Evolutionary conservation across 2,888 invertebrate species (phyloP).

Genomic region (Harpagoxenus sublaevis): DNA sequence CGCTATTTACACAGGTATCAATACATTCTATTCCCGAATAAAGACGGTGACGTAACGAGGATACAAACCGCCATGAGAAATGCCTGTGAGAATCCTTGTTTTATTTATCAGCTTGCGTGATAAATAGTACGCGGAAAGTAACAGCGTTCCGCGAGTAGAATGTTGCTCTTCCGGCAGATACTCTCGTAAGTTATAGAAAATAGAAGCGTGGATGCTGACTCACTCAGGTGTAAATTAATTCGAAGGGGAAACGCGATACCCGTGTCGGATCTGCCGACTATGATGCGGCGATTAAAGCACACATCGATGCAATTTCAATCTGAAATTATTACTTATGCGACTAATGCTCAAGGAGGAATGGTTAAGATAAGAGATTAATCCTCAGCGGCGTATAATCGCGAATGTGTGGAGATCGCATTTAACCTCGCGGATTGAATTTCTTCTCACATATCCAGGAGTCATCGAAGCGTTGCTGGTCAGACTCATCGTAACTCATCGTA

Average conservation of each 20-base stretch:
- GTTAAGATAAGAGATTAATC: conserved; percentile 36
- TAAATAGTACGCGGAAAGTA: conserved; percentile 26
- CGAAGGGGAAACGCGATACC: background rate
- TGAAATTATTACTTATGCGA: background rate
- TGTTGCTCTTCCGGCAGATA: conserved; percentile 24
- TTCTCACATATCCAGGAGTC: conserved; percentile 55
- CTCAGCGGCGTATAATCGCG: background rate
- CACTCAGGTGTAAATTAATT: conserved; percentile 12
- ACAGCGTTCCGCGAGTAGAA: background rate
- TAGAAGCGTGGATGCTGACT: background rate
- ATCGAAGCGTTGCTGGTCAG: conserved; percentile 28
- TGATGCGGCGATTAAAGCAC: conserved; percentile 16
- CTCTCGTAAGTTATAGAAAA: background rate
- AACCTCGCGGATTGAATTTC: conserved; percentile 65
- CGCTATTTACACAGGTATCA: conserved; percentile 14
- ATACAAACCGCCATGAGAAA: conserved; percentile 22
- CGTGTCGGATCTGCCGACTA: background rate
- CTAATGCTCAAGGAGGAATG: conserved; percentile 8
- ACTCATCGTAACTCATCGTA: conserved; percentile 14
- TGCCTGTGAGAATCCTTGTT: background rate
- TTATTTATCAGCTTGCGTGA: conserved; percentile 7
- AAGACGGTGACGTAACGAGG: conserved; percentile 32
- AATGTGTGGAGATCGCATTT: conserved; percentile 5
- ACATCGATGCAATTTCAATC: conserved; percentile 13
- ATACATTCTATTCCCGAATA: background rate